phyloP scores from a whole-genome alignment of 2,888 invertebrate species.

The Ellobium chinense region DNA sequence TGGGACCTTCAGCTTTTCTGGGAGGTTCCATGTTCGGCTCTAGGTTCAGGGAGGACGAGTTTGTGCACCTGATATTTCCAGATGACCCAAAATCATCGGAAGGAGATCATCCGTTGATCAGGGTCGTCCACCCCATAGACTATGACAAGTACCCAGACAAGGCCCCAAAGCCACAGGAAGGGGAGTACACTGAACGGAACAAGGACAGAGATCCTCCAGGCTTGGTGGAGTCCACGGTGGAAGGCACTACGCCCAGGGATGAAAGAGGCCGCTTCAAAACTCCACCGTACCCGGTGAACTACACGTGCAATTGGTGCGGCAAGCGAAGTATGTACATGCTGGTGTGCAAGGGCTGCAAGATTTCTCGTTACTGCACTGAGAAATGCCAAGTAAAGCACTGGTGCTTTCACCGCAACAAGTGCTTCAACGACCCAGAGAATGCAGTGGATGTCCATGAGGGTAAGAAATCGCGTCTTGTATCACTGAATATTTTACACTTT shows the following conservation, averaged over 20 bases:
- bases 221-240: neutral
- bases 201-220: neutral
- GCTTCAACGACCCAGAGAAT: neutral
- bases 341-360: neutral
- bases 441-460: neutral
- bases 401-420: neutral
- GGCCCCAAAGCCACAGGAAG: neutral
- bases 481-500: too few species aligned
- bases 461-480: too few species aligned
- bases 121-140: neutral
- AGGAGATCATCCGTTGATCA: neutral
- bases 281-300: neutral
- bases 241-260: neutral
- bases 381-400: neutral
- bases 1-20: too few species aligned
- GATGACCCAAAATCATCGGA: neutral
- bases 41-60: neutral
- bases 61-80: neutral
- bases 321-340: neutral
- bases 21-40: neutral
- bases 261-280: neutral
- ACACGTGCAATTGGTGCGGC: neutral
- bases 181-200: neutral
- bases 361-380: neutral
- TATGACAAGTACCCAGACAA: neutral